Percentiles rank a stretch among this genome's conserved stretches.
Evolutionary conservation across 2,797 vertebrate genomes (phyloP).

Genomic region (Tiaroga cobitis): DNA sequence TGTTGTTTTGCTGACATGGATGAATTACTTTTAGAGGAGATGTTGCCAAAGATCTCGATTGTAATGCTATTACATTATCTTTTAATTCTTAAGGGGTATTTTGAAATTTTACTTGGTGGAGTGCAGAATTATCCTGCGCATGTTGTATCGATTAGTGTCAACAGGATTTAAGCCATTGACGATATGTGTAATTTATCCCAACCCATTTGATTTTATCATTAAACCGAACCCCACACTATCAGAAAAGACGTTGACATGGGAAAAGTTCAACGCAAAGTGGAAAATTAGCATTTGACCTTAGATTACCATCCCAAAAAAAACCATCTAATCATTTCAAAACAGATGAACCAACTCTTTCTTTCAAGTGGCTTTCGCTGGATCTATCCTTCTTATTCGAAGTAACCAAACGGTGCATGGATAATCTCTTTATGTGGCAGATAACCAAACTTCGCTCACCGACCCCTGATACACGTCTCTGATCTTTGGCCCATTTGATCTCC

Average conservation of each 20-base stretch:
- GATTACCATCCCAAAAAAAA: neutral
- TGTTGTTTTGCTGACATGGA: slow-evolving; percentile 50
- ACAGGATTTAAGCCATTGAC: slow-evolving; percentile 27
- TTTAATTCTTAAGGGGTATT: slow-evolving; percentile 36
- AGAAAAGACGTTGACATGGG: neutral
- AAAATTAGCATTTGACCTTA: slow-evolving; percentile 18
- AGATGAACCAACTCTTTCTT: slow-evolving; percentile 2
- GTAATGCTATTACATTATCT: slow-evolving; percentile 53
- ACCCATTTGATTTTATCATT: slow-evolving; percentile 30
- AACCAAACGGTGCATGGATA: neutral
- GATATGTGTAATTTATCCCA: slow-evolving; percentile 11
- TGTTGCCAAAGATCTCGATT: slow-evolving; percentile 58
- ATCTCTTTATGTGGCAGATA: slow-evolving; percentile 27
- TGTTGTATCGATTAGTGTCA: slow-evolving; percentile 26
- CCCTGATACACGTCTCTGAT: slow-evolving; percentile 38
- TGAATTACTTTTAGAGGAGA: slow-evolving; percentile 54
- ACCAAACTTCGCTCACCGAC: slow-evolving; percentile 27
- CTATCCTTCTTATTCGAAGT: slow-evolving; percentile 2
- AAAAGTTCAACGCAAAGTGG: neutral
- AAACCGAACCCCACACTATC: slow-evolving; percentile 1
- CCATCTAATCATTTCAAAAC: neutral
- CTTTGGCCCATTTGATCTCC: slow-evolving; percentile 61
- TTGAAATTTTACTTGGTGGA: neutral
- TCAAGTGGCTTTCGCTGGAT: slow-evolving; percentile 33
- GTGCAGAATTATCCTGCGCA: slow-evolving; percentile 20